Percentiles rank a stretch among this genome's conserved stretches.
phyloP scores from a whole-genome alignment of 2,113 vertebrate species.

The Forbesichthys agassizii region DNA sequence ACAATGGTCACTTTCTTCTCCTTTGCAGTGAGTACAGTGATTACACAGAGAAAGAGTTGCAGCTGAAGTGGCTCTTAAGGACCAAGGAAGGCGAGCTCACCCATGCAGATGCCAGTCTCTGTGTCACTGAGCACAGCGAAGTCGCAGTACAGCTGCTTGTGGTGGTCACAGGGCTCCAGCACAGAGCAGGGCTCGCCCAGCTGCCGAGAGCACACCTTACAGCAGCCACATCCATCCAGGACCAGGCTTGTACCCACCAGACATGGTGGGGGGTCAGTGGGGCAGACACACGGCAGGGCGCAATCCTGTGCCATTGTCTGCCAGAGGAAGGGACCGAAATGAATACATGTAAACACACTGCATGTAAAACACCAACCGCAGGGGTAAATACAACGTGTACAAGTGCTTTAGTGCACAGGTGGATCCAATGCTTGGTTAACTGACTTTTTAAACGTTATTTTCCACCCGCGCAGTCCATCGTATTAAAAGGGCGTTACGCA shows the following conservation, averaged over 20 bases:
- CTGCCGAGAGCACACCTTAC: conserved; percentile 80
- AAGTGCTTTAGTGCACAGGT: neutral
- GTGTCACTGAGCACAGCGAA: conserved; percentile 62
- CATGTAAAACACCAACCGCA: neutral
- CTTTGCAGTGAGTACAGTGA: neutral
- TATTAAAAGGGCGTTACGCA: neutral
- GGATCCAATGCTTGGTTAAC: neutral
- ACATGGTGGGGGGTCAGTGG: conserved; percentile 64
- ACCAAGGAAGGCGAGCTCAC: conserved; percentile 55
- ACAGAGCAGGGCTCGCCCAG: conserved; percentile 74
- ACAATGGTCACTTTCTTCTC: neutral
- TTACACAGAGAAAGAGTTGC: neutral
- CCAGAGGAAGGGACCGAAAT: conserved; percentile 1
- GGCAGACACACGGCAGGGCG: conserved; percentile 73
- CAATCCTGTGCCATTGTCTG: conserved; percentile 71
- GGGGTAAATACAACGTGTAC: neutral
- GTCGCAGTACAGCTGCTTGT: conserved; percentile 80
- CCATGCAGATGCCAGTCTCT: conserved; percentile 77
- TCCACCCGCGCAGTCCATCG: neutral
- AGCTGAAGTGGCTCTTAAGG: neutral
- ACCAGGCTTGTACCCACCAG: conserved; percentile 74
- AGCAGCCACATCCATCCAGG: conserved; percentile 81
- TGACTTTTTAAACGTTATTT: neutral
- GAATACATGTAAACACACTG: neutral
- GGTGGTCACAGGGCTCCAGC: conserved; percentile 79